A percentile compares a stretch with the other conserved stretches of the same genome.
Conservation (phyloP, 2,888 invertebrate genomes). For the Disparrhopalites patrizii region DNA sequence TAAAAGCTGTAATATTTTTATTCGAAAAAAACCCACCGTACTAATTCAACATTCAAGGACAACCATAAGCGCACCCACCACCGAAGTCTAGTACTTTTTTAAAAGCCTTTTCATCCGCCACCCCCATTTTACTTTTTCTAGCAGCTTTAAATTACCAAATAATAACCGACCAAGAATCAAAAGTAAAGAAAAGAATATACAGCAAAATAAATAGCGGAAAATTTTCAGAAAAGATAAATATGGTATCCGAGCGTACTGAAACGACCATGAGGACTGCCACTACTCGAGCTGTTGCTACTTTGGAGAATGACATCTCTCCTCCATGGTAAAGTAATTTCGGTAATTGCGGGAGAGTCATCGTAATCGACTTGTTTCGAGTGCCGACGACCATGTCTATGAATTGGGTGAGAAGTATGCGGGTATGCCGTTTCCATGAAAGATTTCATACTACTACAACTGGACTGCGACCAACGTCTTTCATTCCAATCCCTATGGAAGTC, state of each 20-base stretch:
- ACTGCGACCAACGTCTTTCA: slow-evolving; percentile 48
- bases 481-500: slow-evolving; percentile 45
- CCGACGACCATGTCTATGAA: slow-evolving; percentile 41
- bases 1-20: no score
- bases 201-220: not conserved
- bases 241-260: slow-evolving; percentile 10
- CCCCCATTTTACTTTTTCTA: no score
- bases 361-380: slow-evolving; percentile 36
- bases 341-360: slow-evolving; percentile 45
- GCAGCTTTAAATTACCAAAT: no score
- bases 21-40: no score
- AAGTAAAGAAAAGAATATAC: not conserved
- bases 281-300: slow-evolving; percentile 10
- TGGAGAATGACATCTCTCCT: slow-evolving; percentile 38
- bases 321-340: slow-evolving; percentile 47
- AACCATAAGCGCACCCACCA: no score
- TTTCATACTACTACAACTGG: slow-evolving; percentile 45
- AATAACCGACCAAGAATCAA: not conserved
- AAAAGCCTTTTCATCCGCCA: no score
- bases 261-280: slow-evolving; percentile 9
- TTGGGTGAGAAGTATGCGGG: slow-evolving; percentile 42
- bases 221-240: slow-evolving; percentile 3
- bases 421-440: slow-evolving; percentile 47
- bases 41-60: no score
- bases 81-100: no score